Percentiles rank a stretch among this genome's conserved stretches.
Evolutionary conservation across 1,140 invertebrate species (phyloP).

Genomic region (Aphaenogaster ashmeadi): DNA sequence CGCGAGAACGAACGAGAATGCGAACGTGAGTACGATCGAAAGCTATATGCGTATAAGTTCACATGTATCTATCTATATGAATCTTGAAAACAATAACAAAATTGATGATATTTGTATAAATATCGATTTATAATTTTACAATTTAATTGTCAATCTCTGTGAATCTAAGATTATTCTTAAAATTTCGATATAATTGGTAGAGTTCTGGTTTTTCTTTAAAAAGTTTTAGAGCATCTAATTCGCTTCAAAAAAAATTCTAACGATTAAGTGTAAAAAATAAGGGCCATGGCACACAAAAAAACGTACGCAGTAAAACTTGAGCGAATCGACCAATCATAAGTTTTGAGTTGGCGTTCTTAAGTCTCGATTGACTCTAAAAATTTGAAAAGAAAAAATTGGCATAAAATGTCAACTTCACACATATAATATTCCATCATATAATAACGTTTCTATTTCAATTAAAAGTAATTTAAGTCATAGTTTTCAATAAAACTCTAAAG

Average conservation of each 20-base stretch:
- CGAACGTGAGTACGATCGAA: background rate
- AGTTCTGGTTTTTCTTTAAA: background rate
- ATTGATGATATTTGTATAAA: background rate
- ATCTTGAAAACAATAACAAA: background rate
- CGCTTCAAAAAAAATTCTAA: background rate
- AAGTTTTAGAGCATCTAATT: background rate
- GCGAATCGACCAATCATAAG: no score
- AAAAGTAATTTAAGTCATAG: background rate
- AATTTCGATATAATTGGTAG: background rate
- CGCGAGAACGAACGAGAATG: background rate
- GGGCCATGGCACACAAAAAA: no score
- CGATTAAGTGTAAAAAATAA: background rate
- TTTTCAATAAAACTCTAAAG: background rate
- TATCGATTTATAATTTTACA: background rate
- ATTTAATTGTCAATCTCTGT: constrained; percentile 3
- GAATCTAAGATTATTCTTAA: background rate
- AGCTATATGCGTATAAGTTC: background rate
- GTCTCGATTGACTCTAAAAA: no score
- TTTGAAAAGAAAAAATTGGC: no score
- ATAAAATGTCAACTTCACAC: background rate
- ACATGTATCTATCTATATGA: background rate
- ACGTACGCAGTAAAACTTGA: no score
- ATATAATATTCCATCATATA: background rate
- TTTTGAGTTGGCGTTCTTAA: no score
- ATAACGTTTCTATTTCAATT: background rate